A percentile compares a stretch with the other conserved stretches of the same genome.
Conservation (phyloP, 35 echinoderm and acorn worm species). For the Acanthaster planci region DNA sequence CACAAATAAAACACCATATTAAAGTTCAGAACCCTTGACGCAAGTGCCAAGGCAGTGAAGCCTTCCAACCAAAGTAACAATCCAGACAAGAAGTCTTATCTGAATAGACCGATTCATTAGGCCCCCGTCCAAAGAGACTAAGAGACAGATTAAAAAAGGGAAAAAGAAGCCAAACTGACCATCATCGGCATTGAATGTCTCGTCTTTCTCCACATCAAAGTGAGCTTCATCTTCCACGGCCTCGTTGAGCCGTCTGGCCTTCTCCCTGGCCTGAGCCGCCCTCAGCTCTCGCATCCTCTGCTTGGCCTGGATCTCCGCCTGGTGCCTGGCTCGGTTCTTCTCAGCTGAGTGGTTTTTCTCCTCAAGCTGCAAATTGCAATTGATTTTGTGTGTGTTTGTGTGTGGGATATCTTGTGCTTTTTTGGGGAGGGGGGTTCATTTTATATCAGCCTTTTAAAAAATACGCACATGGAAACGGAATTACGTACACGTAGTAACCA, state of each 20-base stretch:
- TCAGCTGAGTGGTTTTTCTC: constrained; percentile 82
- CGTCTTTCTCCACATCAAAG: constrained; percentile 92
- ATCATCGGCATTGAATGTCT: constrained; percentile 91
- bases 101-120: no score
- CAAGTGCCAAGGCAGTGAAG: no score
- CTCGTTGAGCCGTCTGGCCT: constrained; percentile 53
- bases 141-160: background rate
- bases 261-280: constrained; percentile 75
- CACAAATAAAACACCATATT: no score
- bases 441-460: no score
- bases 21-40: no score
- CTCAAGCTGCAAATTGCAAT: constrained; percentile 54
- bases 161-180: constrained; percentile 52
- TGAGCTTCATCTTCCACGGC: constrained; percentile 49
- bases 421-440: no score
- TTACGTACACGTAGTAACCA: no score
- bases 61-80: no score
- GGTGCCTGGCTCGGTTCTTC: constrained; percentile 65
- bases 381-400: background rate
- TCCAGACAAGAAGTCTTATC: no score
- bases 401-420: no score
- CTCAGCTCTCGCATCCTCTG: constrained; percentile 76
- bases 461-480: no score
- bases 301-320: constrained; percentile 71
- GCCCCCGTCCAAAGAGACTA: background rate